Evolutionary conservation across 2,888 invertebrate genomes (phyloP).

Genomic region (Conomelus anceps): DNA sequence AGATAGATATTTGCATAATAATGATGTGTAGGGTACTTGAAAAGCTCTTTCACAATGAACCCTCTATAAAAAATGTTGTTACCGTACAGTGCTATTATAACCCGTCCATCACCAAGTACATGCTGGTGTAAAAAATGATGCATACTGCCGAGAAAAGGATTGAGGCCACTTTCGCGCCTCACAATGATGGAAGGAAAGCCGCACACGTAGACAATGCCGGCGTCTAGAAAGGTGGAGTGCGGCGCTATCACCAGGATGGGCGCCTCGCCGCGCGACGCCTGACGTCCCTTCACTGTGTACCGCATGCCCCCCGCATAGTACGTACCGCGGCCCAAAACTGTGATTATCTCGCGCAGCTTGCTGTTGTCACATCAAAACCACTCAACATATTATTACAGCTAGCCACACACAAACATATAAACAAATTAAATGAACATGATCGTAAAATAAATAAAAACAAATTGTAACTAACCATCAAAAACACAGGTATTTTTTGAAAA

Average conservation of each 20-base stretch:
- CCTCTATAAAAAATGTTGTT: too few species aligned
- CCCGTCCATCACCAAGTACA: background rate
- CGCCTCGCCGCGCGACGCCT: conserved; percentile 68
- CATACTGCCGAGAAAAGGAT: conserved; percentile 85
- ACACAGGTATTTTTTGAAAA: too few species aligned
- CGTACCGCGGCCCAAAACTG: conserved; percentile 65
- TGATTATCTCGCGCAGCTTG: conserved; percentile 54
- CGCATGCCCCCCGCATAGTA: conserved; percentile 72
- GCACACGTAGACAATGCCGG: conserved; percentile 74
- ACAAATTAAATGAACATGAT: background rate
- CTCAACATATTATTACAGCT: too few species aligned
- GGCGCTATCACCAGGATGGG: conserved; percentile 82
- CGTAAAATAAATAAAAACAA: background rate
- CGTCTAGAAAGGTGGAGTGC: conserved; percentile 84
- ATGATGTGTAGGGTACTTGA: too few species aligned
- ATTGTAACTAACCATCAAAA: too few species aligned
- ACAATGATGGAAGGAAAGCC: conserved; percentile 79
- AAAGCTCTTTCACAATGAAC: too few species aligned
- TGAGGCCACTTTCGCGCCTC: conserved; percentile 67
- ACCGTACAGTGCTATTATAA: too few species aligned
- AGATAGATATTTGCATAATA: too few species aligned
- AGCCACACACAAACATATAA: background rate
- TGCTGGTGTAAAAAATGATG: conserved; percentile 34
- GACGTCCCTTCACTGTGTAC: conserved; percentile 67
- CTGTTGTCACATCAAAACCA: conserved; percentile 38